Evolutionary conservation across 2,888 invertebrate genomes (phyloP), one percentile per base, ranked within the genome.

Genomic region (Lasioglossum lativentre): DNA sequence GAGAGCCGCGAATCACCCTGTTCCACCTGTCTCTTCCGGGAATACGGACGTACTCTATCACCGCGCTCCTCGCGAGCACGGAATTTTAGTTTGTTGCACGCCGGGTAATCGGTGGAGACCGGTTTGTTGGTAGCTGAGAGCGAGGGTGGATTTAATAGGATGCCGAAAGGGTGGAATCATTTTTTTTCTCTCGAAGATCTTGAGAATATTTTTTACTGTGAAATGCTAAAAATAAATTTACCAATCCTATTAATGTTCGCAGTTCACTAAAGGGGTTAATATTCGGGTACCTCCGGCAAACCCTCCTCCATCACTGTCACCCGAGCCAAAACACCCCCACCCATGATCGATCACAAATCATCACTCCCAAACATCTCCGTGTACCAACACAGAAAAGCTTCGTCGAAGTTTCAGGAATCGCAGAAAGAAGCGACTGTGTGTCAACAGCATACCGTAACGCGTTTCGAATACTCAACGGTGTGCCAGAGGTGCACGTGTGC

Each of bases 11-110:
- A 85, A 86, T 86, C 85, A 80, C 66, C 77, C 63, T 85, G 76
- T 76, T 79, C 85, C 47, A 71, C 77, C 85, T 86, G 86, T 85
- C 80, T 86, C 80, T 75, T 86, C 80, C 77, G 74, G 78, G 85
- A 78, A 85, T 83, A 78, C 85, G 80, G 8, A 34, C 45, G 74
- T 52, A 42, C 71, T 68, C 74, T 30, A 66, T 77, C 72, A 68
- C 82, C 68, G 40, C 59, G 59, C 27, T 82, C 40, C 73, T 63
- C 83, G 56, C 76, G 34, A 56, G 73, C 63, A 27, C 30, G 47
- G 87, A 86, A 73, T 81, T 83, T 83, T 74, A 66, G 66, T 82
- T 80, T 76, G 80, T 40, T 38, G 66, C 75, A 78, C 75, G 78
- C 84, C 84, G 71, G 84, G 75, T 71, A 78, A 85, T 78, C 78